Conservation (phyloP, 2,797 vertebrate genomes). For the Loris lydekkerianus region DNA sequence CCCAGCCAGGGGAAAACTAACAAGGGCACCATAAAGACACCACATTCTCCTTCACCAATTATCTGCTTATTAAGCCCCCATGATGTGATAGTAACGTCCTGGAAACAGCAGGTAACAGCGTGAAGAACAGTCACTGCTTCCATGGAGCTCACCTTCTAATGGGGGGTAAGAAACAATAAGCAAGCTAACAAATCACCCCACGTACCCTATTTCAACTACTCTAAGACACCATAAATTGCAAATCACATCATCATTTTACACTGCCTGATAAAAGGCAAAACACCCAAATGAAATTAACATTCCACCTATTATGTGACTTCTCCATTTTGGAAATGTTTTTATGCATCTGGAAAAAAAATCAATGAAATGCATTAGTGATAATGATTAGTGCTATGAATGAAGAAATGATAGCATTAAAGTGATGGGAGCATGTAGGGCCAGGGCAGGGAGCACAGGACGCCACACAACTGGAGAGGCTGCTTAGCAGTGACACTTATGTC, state of each 20-base stretch:
- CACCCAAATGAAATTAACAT: not conserved
- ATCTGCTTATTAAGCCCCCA: not conserved
- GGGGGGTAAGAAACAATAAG: not conserved
- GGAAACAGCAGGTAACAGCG: not conserved
- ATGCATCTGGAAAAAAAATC: not conserved
- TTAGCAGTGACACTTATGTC: not conserved
- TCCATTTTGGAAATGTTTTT: not conserved
- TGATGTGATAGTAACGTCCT: not conserved
- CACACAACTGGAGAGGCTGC: not conserved
- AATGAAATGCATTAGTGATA: not conserved
- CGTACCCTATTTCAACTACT: not conserved
- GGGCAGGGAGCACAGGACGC: not conserved
- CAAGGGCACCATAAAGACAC: not conserved
- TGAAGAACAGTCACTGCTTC: not conserved
- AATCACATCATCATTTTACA: not conserved
- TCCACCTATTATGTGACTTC: not conserved
- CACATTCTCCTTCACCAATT: not conserved
- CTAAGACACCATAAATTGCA: not conserved
- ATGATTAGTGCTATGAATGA: not conserved
- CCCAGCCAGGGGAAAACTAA: not conserved
- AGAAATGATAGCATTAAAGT: not conserved
- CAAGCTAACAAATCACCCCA: not conserved
- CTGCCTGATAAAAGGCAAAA: not conserved
- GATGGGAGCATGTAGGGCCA: rapidly evolving
- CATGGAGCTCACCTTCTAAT: not conserved